Percentiles rank a stretch among this genome's conserved stretches.
Conservation (phyloP, 1,140 invertebrate genomes). For the Diabrotica undecimpunctata region DNA sequence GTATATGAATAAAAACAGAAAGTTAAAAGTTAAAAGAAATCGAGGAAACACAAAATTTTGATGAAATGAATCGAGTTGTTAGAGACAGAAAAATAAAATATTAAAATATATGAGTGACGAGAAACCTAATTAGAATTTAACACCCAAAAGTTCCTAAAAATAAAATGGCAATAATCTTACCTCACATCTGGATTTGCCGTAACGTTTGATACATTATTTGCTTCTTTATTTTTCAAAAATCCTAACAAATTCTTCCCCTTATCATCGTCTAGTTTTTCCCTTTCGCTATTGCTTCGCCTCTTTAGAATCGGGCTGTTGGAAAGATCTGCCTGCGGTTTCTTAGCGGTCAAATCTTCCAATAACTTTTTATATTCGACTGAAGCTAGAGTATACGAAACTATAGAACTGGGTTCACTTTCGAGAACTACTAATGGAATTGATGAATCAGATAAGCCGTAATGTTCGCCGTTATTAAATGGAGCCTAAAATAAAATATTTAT, state of each 20-base stretch:
- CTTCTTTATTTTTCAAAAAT: conserved; percentile 49
- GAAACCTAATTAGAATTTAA: too few species aligned
- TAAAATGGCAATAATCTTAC: too few species aligned
- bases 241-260: conserved; percentile 51
- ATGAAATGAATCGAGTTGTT: too few species aligned
- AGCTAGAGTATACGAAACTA: conserved; percentile 80
- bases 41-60: too few species aligned
- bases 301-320: conserved; percentile 52
- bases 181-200: too few species aligned
- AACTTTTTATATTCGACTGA: conserved; percentile 67
- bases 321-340: conserved; percentile 40
- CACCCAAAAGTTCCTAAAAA: too few species aligned
- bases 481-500: conserved; percentile 48
- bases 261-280: conserved; percentile 45
- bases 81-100: too few species aligned
- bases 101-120: too few species aligned
- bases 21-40: too few species aligned
- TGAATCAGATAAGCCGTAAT: conserved; percentile 58
- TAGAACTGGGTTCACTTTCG: conserved; percentile 83
- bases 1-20: too few species aligned
- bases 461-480: conserved; percentile 62
- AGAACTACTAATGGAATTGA: conserved; percentile 73
- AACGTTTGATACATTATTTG: conserved; percentile 24
- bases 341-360: conserved; percentile 51
- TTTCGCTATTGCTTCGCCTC: conserved; percentile 47